Evolutionary conservation across 2,888 invertebrate species (phyloP), one percentile per base, ranked within the genome.

Genomic region (Gryllus longicercus): DNA sequence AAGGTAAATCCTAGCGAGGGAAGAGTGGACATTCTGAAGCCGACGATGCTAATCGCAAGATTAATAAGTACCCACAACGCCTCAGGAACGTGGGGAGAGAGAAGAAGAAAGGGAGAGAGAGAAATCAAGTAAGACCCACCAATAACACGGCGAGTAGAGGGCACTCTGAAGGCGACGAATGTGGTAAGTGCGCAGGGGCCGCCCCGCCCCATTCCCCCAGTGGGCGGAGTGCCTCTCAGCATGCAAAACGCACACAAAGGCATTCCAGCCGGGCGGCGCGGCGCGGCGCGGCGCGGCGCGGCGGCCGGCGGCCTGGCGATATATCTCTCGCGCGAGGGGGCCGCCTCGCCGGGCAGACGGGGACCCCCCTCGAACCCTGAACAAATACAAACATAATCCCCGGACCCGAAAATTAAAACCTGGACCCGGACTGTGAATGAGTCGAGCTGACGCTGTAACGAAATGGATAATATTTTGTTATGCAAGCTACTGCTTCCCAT

Each of bases 381-480:
- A 63, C 63, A 63, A 63, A 63, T 63, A 63, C 63, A 63, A 63
- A 63, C 63, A 63, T 63, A 63, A 63, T 63, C 14, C 63, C 63
- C n/a, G n/a, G 63, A 14, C n/a, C 63, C 63, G 63, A 63, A 63
- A 63, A 63, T 63, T 63, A 63, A 63, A 63, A 63, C 63, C 63
- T 63, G 63, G 63, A 63, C 16, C 14, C n/a, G 63, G 63, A 63
- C 63, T 63, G 63, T 63, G 63, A 63, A 63, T 63, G 63, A 63
- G 63, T 63, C 16, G 63, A 63, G 63, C 63, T 63, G 63, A 63
- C 63, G 63, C 63, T 63, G 63, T 63, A 63, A 63, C 63, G 63
- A 63, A 63, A 63, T 63, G 63, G 63, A 63, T 63, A 63, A 63
- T 63, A 63, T 63, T 63, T 63, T 63, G 63, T 63, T 63, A 63